phyloP scores from a whole-genome alignment of 2,888 invertebrate genomes.

The Thalpophila matura region DNA sequence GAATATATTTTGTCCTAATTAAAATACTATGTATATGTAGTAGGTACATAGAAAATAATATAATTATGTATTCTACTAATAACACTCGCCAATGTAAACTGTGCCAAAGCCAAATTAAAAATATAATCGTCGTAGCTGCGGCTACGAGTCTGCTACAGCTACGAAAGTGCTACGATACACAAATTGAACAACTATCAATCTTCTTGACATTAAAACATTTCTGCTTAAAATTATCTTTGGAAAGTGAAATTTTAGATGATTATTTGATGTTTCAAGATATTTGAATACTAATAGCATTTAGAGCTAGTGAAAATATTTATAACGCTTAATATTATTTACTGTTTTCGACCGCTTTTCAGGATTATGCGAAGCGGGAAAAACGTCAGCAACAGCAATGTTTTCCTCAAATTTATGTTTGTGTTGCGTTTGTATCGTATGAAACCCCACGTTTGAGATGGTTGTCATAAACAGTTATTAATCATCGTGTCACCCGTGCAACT shows the following conservation, averaged over 20 bases:
- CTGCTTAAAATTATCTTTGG: conserved; percentile 8
- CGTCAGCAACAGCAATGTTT: conserved; percentile 47
- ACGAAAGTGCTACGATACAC: conserved; percentile 9
- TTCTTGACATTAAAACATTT: background rate
- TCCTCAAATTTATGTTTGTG: conserved; percentile 66
- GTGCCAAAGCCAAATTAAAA: conserved; percentile 44
- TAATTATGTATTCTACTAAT: conserved; percentile 18
- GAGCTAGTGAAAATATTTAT: conserved; percentile 58
- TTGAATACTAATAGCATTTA: conserved; percentile 53
- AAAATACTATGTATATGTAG: conserved; percentile 23
- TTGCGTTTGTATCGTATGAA: conserved; percentile 67
- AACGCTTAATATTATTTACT: conserved; percentile 56
- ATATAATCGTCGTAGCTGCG: conserved; percentile 24
- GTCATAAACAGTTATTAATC: conserved; percentile 87
- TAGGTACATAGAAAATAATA: conserved; percentile 18
- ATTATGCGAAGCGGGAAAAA: conserved; percentile 64
- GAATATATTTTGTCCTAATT: conserved; percentile 34
- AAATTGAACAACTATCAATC: conserved; percentile 1
- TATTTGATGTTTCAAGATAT: conserved; percentile 36
- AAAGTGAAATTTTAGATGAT: conserved; percentile 3
- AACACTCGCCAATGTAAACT: conserved; percentile 20
- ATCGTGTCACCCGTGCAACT: conserved; percentile 81
- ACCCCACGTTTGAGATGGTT: conserved; percentile 77
- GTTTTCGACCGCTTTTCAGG: conserved; percentile 64
- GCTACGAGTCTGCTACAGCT: conserved; percentile 39